Conservation (phyloP, 1,140 invertebrate species). For the Matsumurasca onukii region DNA sequence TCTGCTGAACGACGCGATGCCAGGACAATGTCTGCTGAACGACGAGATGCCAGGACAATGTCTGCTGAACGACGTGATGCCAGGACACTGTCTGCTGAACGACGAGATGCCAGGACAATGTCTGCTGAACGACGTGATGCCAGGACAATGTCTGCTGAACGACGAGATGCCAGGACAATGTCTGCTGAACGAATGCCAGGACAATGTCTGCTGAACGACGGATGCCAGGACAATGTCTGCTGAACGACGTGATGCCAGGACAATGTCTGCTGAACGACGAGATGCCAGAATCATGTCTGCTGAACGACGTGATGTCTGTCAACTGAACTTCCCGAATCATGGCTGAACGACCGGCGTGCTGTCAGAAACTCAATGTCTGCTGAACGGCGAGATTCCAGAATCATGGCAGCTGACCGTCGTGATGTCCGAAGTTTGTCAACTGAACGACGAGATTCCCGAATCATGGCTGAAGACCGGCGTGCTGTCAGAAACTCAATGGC, state of each 20-base stretch:
- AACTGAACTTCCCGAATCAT: constrained; percentile 10
- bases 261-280: not conserved
- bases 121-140: constrained; percentile 2
- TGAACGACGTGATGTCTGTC: constrained; percentile 16
- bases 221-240: not conserved
- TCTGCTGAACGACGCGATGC: not conserved
- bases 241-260: constrained; percentile 22
- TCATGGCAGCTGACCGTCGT: not conserved
- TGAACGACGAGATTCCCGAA: not conserved
- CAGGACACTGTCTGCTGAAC: not conserved
- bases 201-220: not conserved
- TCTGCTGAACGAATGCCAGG: not conserved
- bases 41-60: no score
- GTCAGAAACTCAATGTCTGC: not conserved
- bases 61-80: no score
- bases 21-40: no score
- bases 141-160: not conserved
- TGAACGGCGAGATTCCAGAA: not conserved
- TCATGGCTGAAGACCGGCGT: not conserved
- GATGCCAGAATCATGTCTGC: not conserved
- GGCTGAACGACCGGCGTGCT: not conserved
- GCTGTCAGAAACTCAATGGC: not conserved
- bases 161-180: not conserved
- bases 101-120: not conserved
- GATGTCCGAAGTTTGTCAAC: not conserved